Evolutionary conservation across 23 tunicate genomes (phyloP), one percentile per base, ranked within the genome.

Genomic region (Pegea sp.): DNA sequence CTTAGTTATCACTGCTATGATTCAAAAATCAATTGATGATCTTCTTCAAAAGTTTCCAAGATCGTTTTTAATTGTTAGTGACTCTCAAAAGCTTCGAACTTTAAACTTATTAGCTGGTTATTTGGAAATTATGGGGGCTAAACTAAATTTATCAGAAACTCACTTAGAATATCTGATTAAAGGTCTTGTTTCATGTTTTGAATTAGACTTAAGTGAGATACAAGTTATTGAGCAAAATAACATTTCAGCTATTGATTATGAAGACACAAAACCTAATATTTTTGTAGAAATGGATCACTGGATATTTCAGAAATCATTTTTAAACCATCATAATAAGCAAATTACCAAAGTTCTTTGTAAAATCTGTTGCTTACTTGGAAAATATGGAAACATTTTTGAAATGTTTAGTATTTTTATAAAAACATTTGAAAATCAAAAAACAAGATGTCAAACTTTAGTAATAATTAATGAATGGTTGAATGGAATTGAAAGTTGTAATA

Each of bases 231-330:
- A 70, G 2, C 62, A 73, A 31, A 50, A 58, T 48, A 29, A 26
- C 28, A 27, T 54, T 20, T 21, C 34, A 5, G 21, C 71, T 18
- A 48, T 6, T 28, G 33, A 33, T 7, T 30, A 31, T 24, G 55
- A 51, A 11, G 11, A 34, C 6, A 62, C 28, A 25, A 55, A 23
- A 28, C 13, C 19, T 29, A 8, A 26, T 5, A 54, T 54, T 25
- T 51, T 46, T 29, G 63, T 52, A 19, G 59, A 63, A 21, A 18
- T 34, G 1, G 33, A 42, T 1, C 24, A 69, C 27, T 62, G 77
- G 69, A 44, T 44, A 16, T 79, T 79, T 51, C 54, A 60, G 20
- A 79, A 79, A 61, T n/a, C 48, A 11, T 79, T 79, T 65, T 21
- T 38, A 7, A 53, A 79, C 31, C 67, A 66, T 52, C 59, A 67